These are phyloP conservation scores for Nymphalis urticae DNA, from an alignment of 2,888 invertebrate genomes.

Conservation along the genomic window DNA sequence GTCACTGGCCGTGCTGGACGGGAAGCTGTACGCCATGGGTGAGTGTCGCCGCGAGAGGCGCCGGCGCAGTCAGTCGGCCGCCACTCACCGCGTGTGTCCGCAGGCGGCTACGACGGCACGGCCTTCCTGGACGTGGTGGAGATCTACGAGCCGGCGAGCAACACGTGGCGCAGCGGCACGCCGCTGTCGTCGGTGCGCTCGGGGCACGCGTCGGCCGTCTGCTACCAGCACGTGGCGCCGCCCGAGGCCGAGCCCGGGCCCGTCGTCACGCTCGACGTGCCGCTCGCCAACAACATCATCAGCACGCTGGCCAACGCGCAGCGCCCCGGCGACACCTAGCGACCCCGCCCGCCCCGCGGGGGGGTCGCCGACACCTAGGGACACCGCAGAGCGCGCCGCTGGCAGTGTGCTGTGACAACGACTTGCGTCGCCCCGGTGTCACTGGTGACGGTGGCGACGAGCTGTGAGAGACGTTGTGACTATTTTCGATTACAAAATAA, in stretches of 20 bases:
- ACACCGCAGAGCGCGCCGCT: not conserved
- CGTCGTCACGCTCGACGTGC: constrained; percentile 18
- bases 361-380: constrained; percentile 21
- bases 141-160: constrained; percentile 89
- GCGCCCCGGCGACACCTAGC: not conserved
- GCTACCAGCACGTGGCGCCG: constrained; percentile 87
- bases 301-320: constrained; percentile 60
- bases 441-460: not conserved
- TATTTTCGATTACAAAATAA: not conserved
- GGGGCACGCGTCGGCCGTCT: constrained; percentile 95
- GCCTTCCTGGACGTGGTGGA: constrained; percentile 93
- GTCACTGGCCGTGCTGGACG: constrained; percentile 92
- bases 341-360: not conserved
- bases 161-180: constrained; percentile 89
- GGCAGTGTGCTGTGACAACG: not conserved
- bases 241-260: constrained; percentile 41
- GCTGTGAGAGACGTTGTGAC: too few relatives aligned
- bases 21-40: constrained; percentile 95
- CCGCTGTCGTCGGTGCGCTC: constrained; percentile 92
- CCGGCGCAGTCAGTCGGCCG: too few relatives aligned
- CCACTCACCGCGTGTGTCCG: not conserved
- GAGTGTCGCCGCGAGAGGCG: constrained; percentile 29
- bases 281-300: constrained; percentile 63
- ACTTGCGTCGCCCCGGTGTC: not conserved
- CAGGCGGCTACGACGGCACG: constrained; percentile 94